phyloP scores from a whole-genome alignment of 2,888 invertebrate genomes.

The Hemaris fuciformis region DNA sequence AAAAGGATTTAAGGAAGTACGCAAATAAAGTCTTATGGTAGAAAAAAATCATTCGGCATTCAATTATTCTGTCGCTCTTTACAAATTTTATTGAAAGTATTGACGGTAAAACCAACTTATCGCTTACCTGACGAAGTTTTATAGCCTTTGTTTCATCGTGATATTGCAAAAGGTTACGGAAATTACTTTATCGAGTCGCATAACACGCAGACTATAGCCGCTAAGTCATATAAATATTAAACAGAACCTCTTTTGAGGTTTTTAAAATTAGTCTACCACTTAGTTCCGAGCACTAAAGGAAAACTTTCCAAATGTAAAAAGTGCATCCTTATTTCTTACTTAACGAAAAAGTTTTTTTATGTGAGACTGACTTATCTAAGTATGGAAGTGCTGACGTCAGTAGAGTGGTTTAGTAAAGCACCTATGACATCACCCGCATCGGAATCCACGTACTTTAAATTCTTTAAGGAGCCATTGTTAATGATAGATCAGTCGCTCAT shows the following conservation, averaged over 20 bases:
- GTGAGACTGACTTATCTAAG: not conserved
- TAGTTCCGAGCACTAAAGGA: not conserved
- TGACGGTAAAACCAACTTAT: not conserved
- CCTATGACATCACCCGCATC: not conserved
- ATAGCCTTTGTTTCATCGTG: not conserved
- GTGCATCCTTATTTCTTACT: not conserved
- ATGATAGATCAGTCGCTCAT: not conserved
- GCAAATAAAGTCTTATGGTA: no score
- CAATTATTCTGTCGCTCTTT: no score
- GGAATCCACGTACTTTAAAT: not conserved
- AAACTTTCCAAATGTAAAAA: slow-evolving; percentile 1
- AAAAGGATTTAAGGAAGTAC: no score
- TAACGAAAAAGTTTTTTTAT: not conserved
- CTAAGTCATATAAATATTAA: no score
- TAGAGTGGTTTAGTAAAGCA: not conserved
- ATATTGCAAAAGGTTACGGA: not conserved
- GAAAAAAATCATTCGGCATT: no score
- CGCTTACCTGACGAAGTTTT: not conserved
- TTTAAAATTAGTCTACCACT: not conserved
- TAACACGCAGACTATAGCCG: no score
- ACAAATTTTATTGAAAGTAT: not conserved
- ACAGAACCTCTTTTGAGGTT: no score
- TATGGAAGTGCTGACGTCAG: not conserved
- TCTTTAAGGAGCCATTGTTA: not conserved
- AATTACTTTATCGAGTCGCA: no score